Percentiles rank a stretch among this genome's conserved stretches.
Evolutionary conservation across 2,797 vertebrate species (phyloP).

Genomic region (Atherinosoma microstoma): DNA sequence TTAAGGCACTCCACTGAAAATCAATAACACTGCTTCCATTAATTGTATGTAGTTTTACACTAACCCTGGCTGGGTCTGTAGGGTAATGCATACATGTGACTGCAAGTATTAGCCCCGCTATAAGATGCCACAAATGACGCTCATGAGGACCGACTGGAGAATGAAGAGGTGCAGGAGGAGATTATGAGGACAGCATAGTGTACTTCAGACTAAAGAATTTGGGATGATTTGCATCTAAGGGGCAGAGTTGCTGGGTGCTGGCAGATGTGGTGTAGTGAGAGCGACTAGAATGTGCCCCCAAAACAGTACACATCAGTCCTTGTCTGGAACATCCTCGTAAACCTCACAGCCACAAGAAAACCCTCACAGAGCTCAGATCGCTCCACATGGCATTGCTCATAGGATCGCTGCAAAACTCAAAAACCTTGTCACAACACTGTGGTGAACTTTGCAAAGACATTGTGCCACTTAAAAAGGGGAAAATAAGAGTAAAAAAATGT

Average conservation of each 20-base stretch:
- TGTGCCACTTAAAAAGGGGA: slow-evolving; percentile 9
- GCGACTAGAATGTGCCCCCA: slow-evolving; percentile 4
- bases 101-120: background rate
- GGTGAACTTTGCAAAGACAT: slow-evolving; percentile 26
- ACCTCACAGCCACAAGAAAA: slow-evolving; percentile 13
- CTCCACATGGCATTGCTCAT: slow-evolving; percentile 14
- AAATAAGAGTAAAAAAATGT: slow-evolving; percentile 16
- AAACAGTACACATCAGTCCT: slow-evolving; percentile 33
- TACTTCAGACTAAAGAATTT: slow-evolving; percentile 15
- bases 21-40: slow-evolving; percentile 55
- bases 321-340: slow-evolving; percentile 13
- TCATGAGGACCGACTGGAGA: slow-evolving; percentile 4
- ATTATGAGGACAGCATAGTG: slow-evolving; percentile 5
- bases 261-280: slow-evolving; percentile 41
- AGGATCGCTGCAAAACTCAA: slow-evolving; percentile 16
- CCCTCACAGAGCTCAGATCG: slow-evolving; percentile 2
- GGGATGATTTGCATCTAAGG: slow-evolving; percentile 21
- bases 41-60: slow-evolving; percentile 46
- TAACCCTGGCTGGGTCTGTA: slow-evolving; percentile 18
- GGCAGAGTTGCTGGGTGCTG: slow-evolving; percentile 25
- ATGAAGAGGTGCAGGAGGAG: background rate
- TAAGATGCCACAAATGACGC: slow-evolving; percentile 10
- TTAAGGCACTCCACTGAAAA: slow-evolving; percentile 45
- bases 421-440: slow-evolving; percentile 26
- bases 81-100: slow-evolving; percentile 2